Evolutionary conservation across 2,888 invertebrate genomes (phyloP).

Genomic region (Phyllotreta cruciferae): DNA sequence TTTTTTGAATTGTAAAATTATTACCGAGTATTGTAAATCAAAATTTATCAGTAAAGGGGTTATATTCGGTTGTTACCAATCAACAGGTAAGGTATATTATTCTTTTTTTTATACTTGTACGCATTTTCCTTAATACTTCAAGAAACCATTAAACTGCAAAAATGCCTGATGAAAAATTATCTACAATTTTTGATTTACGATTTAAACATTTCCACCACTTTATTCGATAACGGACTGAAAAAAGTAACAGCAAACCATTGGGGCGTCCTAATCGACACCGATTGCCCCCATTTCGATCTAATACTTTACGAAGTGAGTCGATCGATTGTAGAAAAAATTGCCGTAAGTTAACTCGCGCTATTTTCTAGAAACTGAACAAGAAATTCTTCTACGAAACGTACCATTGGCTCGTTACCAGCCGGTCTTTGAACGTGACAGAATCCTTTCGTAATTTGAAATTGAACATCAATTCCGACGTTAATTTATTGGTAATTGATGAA

Average conservation of each 20-base stretch:
- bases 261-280: conserved; percentile 46
- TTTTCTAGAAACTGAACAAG: conserved; percentile 39
- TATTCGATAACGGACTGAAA: conserved; percentile 17
- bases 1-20: conserved; percentile 23
- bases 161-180: conserved; percentile 30
- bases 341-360: not conserved
- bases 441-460: conserved; percentile 57
- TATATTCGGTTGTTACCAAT: conserved; percentile 22
- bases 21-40: conserved; percentile 19
- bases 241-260: conserved; percentile 37
- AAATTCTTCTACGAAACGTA: conserved; percentile 51
- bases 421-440: conserved; percentile 44
- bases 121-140: conserved; percentile 20
- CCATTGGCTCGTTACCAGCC: conserved; percentile 59
- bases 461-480: conserved; percentile 63
- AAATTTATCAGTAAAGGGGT: conserved; percentile 19
- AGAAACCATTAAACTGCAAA: conserved; percentile 32
- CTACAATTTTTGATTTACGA: conserved; percentile 32
- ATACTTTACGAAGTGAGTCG: conserved; percentile 42
- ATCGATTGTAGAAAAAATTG: conserved; percentile 4
- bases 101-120: conserved; percentile 1
- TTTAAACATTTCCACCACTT: conserved; percentile 14
- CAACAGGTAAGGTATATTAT: conserved; percentile 10
- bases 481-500: conserved; percentile 49
- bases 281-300: conserved; percentile 41